phyloP scores from a whole-genome alignment of 1,140 invertebrate genomes.

The Drosophila varians region DNA sequence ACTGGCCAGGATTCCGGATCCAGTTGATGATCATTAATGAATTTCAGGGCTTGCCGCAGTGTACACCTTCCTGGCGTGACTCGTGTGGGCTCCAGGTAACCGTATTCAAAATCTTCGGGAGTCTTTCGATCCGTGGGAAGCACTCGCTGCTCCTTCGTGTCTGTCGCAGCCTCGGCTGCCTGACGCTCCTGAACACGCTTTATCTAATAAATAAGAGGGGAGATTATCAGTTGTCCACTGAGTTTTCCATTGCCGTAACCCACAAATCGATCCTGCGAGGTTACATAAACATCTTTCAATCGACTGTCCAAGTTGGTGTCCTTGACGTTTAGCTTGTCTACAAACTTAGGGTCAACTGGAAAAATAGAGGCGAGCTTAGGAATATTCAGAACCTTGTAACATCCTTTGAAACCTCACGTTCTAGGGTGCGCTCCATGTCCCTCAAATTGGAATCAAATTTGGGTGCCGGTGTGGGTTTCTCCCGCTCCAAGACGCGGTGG shows the following conservation, averaged over 20 bases:
- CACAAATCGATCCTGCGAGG: constrained; percentile 85
- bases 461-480: constrained; percentile 88
- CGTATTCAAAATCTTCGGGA: constrained; percentile 84
- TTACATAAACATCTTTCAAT: constrained; percentile 89
- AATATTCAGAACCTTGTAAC: background rate
- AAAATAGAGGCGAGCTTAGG: background rate
- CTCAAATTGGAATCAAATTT: constrained; percentile 85
- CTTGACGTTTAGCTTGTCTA: constrained; percentile 86
- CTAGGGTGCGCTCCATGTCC: constrained; percentile 86
- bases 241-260: constrained; percentile 13
- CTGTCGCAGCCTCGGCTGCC: constrained; percentile 23
- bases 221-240: background rate
- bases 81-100: constrained; percentile 85
- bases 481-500: constrained; percentile 86
- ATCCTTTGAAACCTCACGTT: constrained; percentile 83
- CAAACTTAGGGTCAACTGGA: constrained; percentile 86
- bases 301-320: constrained; percentile 85
- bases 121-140: constrained; percentile 75
- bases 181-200: constrained; percentile 60
- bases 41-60: constrained; percentile 85
- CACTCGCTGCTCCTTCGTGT: constrained; percentile 28
- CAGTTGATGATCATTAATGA: constrained; percentile 86
- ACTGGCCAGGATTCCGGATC: constrained; percentile 86
- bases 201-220: constrained; percentile 29
- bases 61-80: constrained; percentile 85